Evolutionary conservation across 2,888 invertebrate species (phyloP), one percentile per base, ranked within the genome.

Genomic region (Hylaea fasciaria): DNA sequence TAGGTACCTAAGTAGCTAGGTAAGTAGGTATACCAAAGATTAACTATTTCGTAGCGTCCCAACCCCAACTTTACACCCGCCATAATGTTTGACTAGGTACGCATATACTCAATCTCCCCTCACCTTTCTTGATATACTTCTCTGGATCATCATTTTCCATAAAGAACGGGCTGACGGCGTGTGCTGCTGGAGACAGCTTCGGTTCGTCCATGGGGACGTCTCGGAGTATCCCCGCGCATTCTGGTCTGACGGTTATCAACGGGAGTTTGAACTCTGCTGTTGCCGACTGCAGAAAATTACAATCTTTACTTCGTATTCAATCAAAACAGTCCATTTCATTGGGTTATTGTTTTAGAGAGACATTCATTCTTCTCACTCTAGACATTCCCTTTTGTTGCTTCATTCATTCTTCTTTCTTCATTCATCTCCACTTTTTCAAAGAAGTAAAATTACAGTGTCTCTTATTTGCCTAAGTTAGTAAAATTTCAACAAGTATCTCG

Each of bases 261-360:
- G 96, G 96, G 8, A 96, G 81, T 74, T 94, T 94, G 82, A 95
- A 96, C 68, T 94, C 93, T 17, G 95, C 95, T 72, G 94, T 93
- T 10, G 95, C 93, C 49, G 95, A 91, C 96, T 96, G 78, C 28
- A 52, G 57, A 50, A 61, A 58, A 56, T 14, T 13, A 39, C 40
- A 35, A 16, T 28, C 10, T 45, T 29, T 11, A 12, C 48, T 54
- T n/a, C 12, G 12, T n/a, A n/a, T n/a, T n/a, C n/a, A n/a, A n/a
- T n/a, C n/a, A n/a, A n/a, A n/a, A n/a, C n/a, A n/a, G n/a, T n/a
- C 40, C 14, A 14, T 40, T 51, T 43, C 55, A 32, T 69, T 76
- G 72, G 72, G 1, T 74, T 69, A 75, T 76, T 52, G 11, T 32
- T 58, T 17, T 12, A 45, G 13, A 43, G 32, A 29, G 11, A 22